Percentiles rank a stretch among this genome's conserved stretches.
These are phyloP conservation scores for Temnothorax longispinosus DNA, from an alignment of 1,140 invertebrate genomes.

Conservation along the genomic window DNA sequence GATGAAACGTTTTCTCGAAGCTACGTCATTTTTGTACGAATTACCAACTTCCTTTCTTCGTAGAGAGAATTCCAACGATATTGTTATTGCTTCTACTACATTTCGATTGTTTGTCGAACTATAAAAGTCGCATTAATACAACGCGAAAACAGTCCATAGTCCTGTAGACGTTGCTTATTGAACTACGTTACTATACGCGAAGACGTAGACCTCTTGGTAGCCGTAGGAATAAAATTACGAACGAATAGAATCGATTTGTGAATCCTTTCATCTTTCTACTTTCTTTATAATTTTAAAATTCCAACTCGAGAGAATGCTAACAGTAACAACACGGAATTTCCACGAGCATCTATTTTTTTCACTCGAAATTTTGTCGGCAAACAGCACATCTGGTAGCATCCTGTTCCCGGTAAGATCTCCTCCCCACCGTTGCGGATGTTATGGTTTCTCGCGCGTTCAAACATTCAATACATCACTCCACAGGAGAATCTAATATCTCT, in stretches of 20 bases:
- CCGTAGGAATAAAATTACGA: slow-evolving; percentile 1
- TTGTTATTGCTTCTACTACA: slow-evolving; percentile 29
- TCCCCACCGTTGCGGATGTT: slow-evolving; percentile 30
- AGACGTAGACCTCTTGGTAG: background rate
- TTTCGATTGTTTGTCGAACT: slow-evolving; percentile 20
- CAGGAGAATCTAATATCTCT: background rate
- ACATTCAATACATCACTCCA: slow-evolving; percentile 49
- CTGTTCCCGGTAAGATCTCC: background rate
- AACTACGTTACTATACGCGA: background rate
- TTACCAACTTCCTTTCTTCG: slow-evolving; percentile 16
- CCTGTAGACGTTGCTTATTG: slow-evolving; percentile 16
- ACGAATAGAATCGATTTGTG: background rate
- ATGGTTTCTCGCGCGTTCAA: slow-evolving; percentile 50
- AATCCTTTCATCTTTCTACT: background rate
- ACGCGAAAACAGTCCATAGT: background rate
- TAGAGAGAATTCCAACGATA: slow-evolving; percentile 25
- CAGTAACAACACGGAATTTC: background rate
- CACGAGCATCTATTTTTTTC: slow-evolving; percentile 22
- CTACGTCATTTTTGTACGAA: slow-evolving; percentile 30
- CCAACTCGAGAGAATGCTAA: background rate
- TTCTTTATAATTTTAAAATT: background rate
- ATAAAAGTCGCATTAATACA: slow-evolving; percentile 50
- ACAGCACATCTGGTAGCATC: slow-evolving; percentile 27
- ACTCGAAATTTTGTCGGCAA: slow-evolving; percentile 31
- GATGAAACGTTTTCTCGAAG: background rate